Base-by-base conservation (phyloP, 1,140 invertebrate species). In the Thaumatotibia leucotreta region DNA sequence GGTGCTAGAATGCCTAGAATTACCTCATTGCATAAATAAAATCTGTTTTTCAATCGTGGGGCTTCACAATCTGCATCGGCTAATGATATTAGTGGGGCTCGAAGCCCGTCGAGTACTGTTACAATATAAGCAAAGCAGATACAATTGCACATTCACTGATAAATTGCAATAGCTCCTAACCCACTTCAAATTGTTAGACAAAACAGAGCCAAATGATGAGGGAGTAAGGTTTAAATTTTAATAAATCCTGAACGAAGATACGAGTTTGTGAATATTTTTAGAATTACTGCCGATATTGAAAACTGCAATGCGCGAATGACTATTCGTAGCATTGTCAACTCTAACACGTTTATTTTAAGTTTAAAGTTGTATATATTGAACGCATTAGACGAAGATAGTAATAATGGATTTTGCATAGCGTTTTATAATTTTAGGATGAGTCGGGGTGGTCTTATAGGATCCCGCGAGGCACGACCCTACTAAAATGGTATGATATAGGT, bases 31-130 rank as follows among this genome's bases (percentile, higher is more conserved):
- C 23, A 58, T 20, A 58, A 31, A 58, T 14, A 58, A n/a, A 54
- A 54, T 54, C 27, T 54, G 10, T 54, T 54, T 58, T 24, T n/a
- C 52, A 27, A 27, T 58, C 24, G n/a, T 8, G 14, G n/a, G 52
- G 52, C 52, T 58, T 58, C 52, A 23, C 22, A 27, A 27, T 58
- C 52, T 58, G 23, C 52, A 58, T 50, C 49, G 22, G 49, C 23
- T 58, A 58, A 58, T 58, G 52, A 58, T 58, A 58, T 58, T 58
- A 58, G 23, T 52, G 20, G 39, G 20, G 39, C 39, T 27, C 23
- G 50, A 52, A 52, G 50, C 50, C 50, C 50, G 20, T 5, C 39
- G n/a, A 27, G 23, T 58, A 58, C 52, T 58, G 52, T 58, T 58
- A 58, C 23, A 11, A 6, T n/a, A 45, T 45, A 45, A 20, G 39